phyloP scores from a whole-genome alignment of 2,797 vertebrate genomes.

The Apodemus agrarius region DNA sequence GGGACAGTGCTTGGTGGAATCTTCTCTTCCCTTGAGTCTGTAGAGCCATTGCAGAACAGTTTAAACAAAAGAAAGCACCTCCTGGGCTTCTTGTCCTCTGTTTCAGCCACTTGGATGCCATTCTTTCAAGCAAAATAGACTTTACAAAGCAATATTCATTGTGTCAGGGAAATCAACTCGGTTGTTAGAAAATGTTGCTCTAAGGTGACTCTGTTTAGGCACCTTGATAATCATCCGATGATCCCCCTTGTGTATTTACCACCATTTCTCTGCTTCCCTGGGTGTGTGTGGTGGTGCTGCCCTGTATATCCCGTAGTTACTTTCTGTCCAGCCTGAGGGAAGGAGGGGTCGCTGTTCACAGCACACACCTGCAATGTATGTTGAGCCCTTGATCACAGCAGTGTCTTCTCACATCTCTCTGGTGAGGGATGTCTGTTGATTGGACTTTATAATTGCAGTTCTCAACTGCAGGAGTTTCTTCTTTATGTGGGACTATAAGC shows the following conservation, averaged over 20 bases:
- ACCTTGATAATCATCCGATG: conserved; percentile 39
- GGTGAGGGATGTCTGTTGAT: background rate
- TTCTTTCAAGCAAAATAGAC: conserved; percentile 46
- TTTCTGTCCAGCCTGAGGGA: conserved; percentile 69
- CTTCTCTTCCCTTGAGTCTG: background rate
- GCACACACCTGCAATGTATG: conserved; percentile 78
- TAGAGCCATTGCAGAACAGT: conserved; percentile 60
- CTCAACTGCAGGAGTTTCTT: conserved; percentile 66
- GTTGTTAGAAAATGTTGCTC: conserved; percentile 50
- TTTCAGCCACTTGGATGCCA: conserved; percentile 51
- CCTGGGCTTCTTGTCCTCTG: background rate
- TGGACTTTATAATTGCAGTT: conserved; percentile 68
- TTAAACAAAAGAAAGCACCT: conserved; percentile 75
- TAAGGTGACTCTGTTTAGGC: conserved; percentile 55
- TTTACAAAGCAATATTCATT: conserved; percentile 31
- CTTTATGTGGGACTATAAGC: conserved; percentile 72
- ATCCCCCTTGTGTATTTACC: background rate
- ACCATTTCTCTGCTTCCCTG: background rate
- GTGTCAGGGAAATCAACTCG: conserved; percentile 46
- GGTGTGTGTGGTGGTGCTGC: background rate
- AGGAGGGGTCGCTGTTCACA: background rate
- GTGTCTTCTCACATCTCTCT: background rate
- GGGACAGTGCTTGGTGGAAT: conserved; percentile 26
- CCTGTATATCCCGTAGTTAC: conserved; percentile 64
- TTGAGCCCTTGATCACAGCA: conserved; percentile 37